Evolutionary conservation across 2,888 invertebrate species (phyloP), one percentile per base, ranked within the genome.

Genomic region (Xestia ashworthii): DNA sequence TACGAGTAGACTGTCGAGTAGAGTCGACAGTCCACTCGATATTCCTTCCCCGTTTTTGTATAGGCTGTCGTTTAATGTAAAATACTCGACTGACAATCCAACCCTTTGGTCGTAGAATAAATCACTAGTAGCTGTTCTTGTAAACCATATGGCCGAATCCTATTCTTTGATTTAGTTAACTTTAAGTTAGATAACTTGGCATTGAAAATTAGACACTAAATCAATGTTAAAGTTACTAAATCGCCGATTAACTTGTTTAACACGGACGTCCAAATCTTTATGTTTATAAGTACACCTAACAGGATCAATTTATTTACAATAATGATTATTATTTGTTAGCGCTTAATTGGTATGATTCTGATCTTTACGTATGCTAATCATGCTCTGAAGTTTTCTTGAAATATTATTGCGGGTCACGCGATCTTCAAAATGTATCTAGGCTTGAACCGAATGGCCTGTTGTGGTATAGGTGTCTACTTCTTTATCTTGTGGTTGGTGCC

Each of bases 251-350:
- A 19, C 46, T 8, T 78, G 25, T 64, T 71, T 38, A 82, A 55
- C 71, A 81, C 67, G 72, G 70, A 83, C 73, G n/a, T 71, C 66
- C 22, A 75, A 73, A 60, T 19, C 14, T 58, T 38, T 22, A 69
- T 25, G 32, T 19, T 66, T 72, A 50, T 41, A 50, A 50, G n/a
- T 50, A 64, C 6, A 14, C 12, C 25, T 25, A 25, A 16, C 32
- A 75, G 38, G 32, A 48, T 64, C 53, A 14, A 60, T 76, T 64
- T 55, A 69, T 60, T 76, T 55, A 19, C 38, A 76, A 73, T 68
- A 38, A 71, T 76, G 64, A 74, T 83, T 76, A 64, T 81, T 84
- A 76, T 69, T 73, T 84, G 74, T 44, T 76, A 25, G 53, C 3
- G 11, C 46, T 73, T 38, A 73, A 82, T 76, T 68, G n/a, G 53